Evolutionary conservation across 2,888 invertebrate genomes (phyloP), one percentile per base, ranked within the genome.

Genomic region (Chirona hameri): DNA sequence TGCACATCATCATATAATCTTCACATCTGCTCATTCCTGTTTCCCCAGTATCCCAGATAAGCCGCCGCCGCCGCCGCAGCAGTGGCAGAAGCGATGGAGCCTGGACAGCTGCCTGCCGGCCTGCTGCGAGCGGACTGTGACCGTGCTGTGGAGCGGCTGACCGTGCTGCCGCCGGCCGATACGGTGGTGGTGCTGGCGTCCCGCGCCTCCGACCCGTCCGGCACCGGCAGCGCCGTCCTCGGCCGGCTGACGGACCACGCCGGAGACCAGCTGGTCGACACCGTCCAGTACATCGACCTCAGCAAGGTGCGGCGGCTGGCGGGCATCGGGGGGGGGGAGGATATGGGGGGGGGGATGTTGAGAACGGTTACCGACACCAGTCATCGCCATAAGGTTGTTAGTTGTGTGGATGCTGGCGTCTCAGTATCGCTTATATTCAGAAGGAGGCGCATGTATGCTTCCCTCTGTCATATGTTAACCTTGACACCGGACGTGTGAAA

Each of bases 241-340:
- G n/a, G 4, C n/a, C 60, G 60, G 60, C 60, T 60, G 57, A 3
- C 57, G 14, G 57, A 57, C 14, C 57, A 12, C 18, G 1, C 39
- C 31, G 76, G 14, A 21, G 39, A 10, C 7, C 39, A 31, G 27
- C 76, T 24, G 69, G 3, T 29, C 7, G 9, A 31, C 39, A 10
- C 39, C 76, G 76, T 48, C 9, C 48, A 76, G 76, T 76, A 39
- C 39, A 39, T 76, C 39, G 76, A 76, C 39, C 31, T 76, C 76
- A 76, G 76, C 76, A 76, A 76, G 76, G 76, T 76, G 76, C 2
- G 39, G 9, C 15, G 29, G 18, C 18, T 31, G 4, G 31, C 27
- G 65, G 65, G 7, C 18, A n/a, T n/a, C n/a, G n/a, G 65, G 3
- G 27, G 27, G 27, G 0, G 14, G 52, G 52, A 52, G 10, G 10